Conservation (phyloP, 2,888 invertebrate genomes). For the Lamellibrachia satsuma region DNA sequence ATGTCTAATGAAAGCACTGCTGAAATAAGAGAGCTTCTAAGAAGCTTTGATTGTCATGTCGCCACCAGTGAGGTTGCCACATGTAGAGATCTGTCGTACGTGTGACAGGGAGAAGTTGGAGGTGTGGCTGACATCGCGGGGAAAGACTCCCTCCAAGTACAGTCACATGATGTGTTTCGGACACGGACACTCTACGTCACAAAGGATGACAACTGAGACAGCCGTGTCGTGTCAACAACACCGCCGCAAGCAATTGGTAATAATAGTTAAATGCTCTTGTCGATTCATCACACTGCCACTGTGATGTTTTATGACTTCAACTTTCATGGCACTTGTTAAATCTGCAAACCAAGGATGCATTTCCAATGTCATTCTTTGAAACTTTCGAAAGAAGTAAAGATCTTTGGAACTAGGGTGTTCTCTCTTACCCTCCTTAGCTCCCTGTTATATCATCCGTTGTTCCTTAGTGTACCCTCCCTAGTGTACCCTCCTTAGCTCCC, state of each 20-base stretch:
- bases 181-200: slow-evolving; percentile 40
- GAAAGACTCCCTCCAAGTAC: slow-evolving; percentile 54
- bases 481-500: no score
- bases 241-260: not conserved
- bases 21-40: not conserved
- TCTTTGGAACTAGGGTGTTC: no score
- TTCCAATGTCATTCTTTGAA: not conserved
- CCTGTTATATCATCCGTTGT: no score
- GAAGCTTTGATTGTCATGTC: not conserved
- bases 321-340: not conserved
- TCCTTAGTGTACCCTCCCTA: no score
- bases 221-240: not conserved
- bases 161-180: slow-evolving; percentile 55
- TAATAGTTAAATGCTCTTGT: not conserved
- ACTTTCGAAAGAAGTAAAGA: no score
- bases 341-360: not conserved
- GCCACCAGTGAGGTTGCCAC: not conserved
- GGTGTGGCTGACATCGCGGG: slow-evolving; percentile 53
- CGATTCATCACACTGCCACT: not conserved
- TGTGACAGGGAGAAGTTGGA: slow-evolving; percentile 47
- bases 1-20: not conserved
- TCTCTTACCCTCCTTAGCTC: no score
- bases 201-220: not conserved
- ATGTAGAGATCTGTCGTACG: not conserved
- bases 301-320: not conserved